Percentiles rank a stretch among this genome's conserved stretches.
Evolutionary conservation across 2,113 vertebrate genomes (phyloP).

Genomic region (Nyctereutes procyonoides): DNA sequence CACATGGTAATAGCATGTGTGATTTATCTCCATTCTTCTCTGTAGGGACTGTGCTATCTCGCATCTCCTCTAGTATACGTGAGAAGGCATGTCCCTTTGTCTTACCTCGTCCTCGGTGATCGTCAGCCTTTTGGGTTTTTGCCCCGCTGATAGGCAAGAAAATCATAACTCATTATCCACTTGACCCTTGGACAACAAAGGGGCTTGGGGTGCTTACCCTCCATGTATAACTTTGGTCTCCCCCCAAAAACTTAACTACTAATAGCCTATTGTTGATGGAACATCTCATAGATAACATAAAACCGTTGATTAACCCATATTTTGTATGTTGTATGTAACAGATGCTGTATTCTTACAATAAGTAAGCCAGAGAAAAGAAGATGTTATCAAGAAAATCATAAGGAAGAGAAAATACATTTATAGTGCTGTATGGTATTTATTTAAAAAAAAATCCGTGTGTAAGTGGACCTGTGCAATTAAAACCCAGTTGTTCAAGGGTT

Average conservation of each 20-base stretch:
- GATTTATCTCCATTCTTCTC: not conserved
- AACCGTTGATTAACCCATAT: not conserved
- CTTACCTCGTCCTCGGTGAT: not conserved
- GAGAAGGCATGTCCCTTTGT: not conserved
- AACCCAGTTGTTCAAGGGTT: not conserved
- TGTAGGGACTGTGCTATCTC: not conserved
- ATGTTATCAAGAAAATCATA: not conserved
- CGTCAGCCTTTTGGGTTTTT: not conserved
- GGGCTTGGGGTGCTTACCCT: not conserved
- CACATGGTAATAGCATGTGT: not conserved
- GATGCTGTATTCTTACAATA: not conserved
- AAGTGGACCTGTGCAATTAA: not conserved
- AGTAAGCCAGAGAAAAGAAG: not conserved
- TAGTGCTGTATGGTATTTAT: not conserved
- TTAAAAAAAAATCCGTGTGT: not conserved
- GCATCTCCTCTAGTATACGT: fast-evolving
- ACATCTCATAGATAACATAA: not conserved
- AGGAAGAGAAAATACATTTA: not conserved
- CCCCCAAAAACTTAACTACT: not conserved
- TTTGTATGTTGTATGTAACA: not conserved
- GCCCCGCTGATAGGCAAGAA: not conserved
- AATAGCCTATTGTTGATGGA: not conserved
- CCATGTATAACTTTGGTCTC: not conserved
- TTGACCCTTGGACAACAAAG: not conserved
- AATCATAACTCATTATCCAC: not conserved